Base-by-base conservation (phyloP, 2,888 invertebrate genomes). In the Aricia artaxerxes region DNA sequence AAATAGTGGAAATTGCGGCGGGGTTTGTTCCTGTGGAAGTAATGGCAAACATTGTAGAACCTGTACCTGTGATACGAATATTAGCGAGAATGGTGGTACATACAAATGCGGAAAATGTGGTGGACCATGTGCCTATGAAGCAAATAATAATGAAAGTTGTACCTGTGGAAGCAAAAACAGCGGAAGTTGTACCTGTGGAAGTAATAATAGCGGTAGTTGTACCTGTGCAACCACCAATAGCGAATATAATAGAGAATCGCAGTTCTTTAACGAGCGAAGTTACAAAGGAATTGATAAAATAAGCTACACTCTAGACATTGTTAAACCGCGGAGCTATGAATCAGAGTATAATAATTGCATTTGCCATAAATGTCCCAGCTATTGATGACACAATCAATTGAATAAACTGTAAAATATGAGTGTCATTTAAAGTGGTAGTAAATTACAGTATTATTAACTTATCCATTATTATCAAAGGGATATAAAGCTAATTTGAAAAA, bases 211-310 rank as follows among this genome's bases (percentile, higher is more conserved):
- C 2, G 61, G 31, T 31, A 35, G 35, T 69, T 24, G 69, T 69
- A 69, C 11, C 13, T 69, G 11, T 69, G 69, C 13, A 38, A 35
- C 16, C 1, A 9, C 49, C 49, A 64, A 64, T 31, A 64, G 64
- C 4, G 64, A 35, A 5, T 31, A 64, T 64, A 69, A 38, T 35
- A 16, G 35, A 31, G 11, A 31, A 64, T 11, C 24, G 3, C 9
- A 64, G 49, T 69, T 49, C 2, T 64, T 44, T 60, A 35, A 44
- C 16, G 78, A 40, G 31, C 40, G 11, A 1, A 57, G 73, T 60
- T 73, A 38, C 13, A 79, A 64, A 44, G 75, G 78, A 31, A 78
- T 78, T 35, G 79, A 79, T 44, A 79, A 79, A 79, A 31, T 75
- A 40, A 75, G 61, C 13, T 73, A 35, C 40, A 64, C 60, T 61